phyloP scores from a whole-genome alignment of 2,797 vertebrate species.

The Semotilus atromaculatus region DNA sequence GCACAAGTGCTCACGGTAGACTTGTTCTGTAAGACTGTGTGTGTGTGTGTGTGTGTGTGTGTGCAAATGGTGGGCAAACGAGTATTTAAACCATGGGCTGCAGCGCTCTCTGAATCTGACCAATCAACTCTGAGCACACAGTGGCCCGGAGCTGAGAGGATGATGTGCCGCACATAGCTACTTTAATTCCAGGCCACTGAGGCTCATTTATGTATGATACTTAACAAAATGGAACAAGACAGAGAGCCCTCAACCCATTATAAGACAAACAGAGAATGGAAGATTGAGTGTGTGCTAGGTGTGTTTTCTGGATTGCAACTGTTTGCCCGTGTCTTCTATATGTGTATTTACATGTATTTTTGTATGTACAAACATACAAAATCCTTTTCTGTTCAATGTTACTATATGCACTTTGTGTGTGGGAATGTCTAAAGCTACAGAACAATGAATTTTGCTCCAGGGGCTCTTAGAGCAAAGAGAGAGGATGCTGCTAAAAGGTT shows the following conservation, averaged over 20 bases:
- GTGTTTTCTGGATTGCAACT: not conserved
- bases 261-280: constrained; percentile 18
- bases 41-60: constrained; percentile 19
- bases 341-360: not conserved
- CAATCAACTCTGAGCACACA: constrained; percentile 46
- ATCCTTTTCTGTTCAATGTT: not conserved
- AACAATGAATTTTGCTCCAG: constrained; percentile 54
- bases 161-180: constrained; percentile 42
- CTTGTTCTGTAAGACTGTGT: constrained; percentile 35
- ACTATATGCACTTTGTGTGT: not conserved
- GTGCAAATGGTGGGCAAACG: constrained; percentile 33
- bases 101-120: constrained; percentile 34
- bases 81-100: constrained; percentile 37
- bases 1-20: constrained; percentile 5
- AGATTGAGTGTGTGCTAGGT: constrained; percentile 4
- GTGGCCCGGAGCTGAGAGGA: constrained; percentile 39
- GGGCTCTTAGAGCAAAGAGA: constrained; percentile 40
- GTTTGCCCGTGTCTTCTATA: not conserved
- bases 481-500: constrained; percentile 69
- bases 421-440: constrained; percentile 21
- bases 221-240: constrained; percentile 32
- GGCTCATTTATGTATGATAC: constrained; percentile 51
- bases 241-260: constrained; percentile 22
- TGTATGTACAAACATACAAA: not conserved
- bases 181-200: constrained; percentile 65